phyloP scores from a whole-genome alignment of 2,113 vertebrate species.

The Leuciscus idus region DNA sequence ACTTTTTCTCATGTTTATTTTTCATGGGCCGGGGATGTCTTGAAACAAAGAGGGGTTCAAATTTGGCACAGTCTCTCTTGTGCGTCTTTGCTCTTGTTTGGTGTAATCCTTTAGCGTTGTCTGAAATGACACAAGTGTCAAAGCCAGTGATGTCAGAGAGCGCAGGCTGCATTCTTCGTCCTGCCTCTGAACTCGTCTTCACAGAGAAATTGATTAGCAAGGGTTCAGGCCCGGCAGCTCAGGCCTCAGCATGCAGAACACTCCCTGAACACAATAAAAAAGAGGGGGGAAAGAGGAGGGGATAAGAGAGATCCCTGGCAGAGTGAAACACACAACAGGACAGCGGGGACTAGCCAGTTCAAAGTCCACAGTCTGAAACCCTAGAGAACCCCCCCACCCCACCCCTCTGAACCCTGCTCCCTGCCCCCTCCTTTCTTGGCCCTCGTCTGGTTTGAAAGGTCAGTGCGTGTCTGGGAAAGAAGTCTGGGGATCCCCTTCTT shows the following conservation, averaged over 20 bases:
- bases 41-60: slow-evolving; percentile 46
- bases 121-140: slow-evolving; percentile 72
- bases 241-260: slow-evolving; percentile 88
- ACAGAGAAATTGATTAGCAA: slow-evolving; percentile 99
- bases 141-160: slow-evolving; percentile 80
- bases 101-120: slow-evolving; percentile 62
- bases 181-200: slow-evolving; percentile 77
- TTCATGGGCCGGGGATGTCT: slow-evolving; percentile 14
- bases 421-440: slow-evolving; percentile 76
- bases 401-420: slow-evolving; percentile 76
- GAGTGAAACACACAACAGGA: slow-evolving; percentile 85
- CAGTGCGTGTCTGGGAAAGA: slow-evolving; percentile 95
- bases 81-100: slow-evolving; percentile 44
- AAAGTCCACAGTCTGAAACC: slow-evolving; percentile 86
- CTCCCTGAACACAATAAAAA: slow-evolving; percentile 87
- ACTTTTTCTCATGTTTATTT: slow-evolving; percentile 42
- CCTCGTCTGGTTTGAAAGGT: slow-evolving; percentile 97
- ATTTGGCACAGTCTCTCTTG: slow-evolving; percentile 10
- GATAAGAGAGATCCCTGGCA: slow-evolving; percentile 72
- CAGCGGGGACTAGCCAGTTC: slow-evolving; percentile 86
- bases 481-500: slow-evolving; percentile 91
- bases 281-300: slow-evolving; percentile 29
- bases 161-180: slow-evolving; percentile 70
- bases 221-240: slow-evolving; percentile 89
- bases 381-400: slow-evolving; percentile 40